Evolutionary conservation across 2,797 vertebrate species (phyloP).

Genomic region (Myoxocephalus aenaeus): DNA sequence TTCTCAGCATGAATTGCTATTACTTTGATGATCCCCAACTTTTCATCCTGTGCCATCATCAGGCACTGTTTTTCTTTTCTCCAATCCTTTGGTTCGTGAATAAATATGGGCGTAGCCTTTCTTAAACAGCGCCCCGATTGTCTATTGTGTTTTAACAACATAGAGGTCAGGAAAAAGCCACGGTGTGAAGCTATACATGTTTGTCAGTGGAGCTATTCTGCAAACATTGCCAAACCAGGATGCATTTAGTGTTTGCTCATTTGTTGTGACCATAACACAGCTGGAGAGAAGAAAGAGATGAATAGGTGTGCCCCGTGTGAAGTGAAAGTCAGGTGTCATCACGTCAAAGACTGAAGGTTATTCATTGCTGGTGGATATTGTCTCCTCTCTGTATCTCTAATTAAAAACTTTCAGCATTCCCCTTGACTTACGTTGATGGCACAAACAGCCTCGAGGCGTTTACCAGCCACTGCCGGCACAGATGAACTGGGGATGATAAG

Average conservation of each 20-base stretch:
- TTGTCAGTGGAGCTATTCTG: slow-evolving; percentile 33
- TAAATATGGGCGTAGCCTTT: not conserved
- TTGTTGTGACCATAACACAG: slow-evolving; percentile 78
- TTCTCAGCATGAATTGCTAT: not conserved
- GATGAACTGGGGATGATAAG: slow-evolving; percentile 43
- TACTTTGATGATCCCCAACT: not conserved
- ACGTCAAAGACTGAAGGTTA: slow-evolving; percentile 69
- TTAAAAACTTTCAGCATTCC: slow-evolving; percentile 76
- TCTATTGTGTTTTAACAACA: not conserved
- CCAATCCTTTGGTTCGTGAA: not conserved
- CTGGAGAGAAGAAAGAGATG: slow-evolving; percentile 63
- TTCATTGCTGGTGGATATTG: slow-evolving; percentile 62
- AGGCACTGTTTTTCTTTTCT: not conserved
- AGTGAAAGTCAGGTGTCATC: slow-evolving; percentile 58
- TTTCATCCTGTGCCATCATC: not conserved
- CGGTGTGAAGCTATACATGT: slow-evolving; percentile 34
- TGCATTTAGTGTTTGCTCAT: slow-evolving; percentile 55
- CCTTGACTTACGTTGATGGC: slow-evolving; percentile 62
- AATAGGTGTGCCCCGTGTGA: slow-evolving; percentile 52
- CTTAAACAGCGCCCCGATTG: slow-evolving; percentile 14
- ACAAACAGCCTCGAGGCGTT: slow-evolving; percentile 51
- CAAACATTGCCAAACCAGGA: slow-evolving; percentile 47
- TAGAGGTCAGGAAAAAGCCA: slow-evolving; percentile 27
- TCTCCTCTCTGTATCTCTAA: slow-evolving; percentile 62
- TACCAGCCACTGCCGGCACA: slow-evolving; percentile 31